Evolutionary conservation across 2,888 invertebrate genomes (phyloP).

Genomic region (Synergus itoensis): DNA sequence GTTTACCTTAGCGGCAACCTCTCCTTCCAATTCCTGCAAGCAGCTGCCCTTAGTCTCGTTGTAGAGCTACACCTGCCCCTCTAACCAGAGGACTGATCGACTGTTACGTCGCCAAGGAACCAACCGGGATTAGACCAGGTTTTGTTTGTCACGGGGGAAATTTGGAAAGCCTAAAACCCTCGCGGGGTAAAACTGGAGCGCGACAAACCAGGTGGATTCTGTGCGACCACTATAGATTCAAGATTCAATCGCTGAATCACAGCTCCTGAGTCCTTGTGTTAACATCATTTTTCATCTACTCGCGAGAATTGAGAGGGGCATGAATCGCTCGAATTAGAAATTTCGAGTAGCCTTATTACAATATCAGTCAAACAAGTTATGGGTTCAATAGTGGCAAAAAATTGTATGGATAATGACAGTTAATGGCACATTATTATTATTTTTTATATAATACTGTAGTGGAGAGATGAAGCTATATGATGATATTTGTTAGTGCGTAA

Average conservation of each 20-base stretch:
- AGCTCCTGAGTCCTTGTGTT: slow-evolving; percentile 8
- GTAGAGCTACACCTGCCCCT: slow-evolving; percentile 54
- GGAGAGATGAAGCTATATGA: neutral
- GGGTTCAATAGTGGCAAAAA: neutral
- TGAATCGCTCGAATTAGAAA: neutral
- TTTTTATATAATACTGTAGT: too few species aligned
- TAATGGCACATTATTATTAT: too few species aligned
- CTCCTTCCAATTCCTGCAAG: slow-evolving; percentile 48
- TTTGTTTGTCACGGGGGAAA: slow-evolving; percentile 27
- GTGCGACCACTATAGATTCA: neutral
- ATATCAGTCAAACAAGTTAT: neutral
- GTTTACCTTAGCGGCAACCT: slow-evolving; percentile 60
- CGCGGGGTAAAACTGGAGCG: slow-evolving; percentile 19
- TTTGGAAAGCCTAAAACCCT: neutral
- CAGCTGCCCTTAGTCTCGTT: slow-evolving; percentile 58
- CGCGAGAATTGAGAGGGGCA: neutral
- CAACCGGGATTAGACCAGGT: slow-evolving; percentile 48
- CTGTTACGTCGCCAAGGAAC: slow-evolving; percentile 49
- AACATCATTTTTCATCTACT: neutral
- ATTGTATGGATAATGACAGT: too few species aligned
- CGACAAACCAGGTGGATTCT: slow-evolving; percentile 28
- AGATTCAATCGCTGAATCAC: slow-evolving; percentile 21
- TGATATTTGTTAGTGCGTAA: neutral
- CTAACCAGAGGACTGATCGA: slow-evolving; percentile 48
- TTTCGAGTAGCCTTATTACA: neutral